Percentiles rank a stretch among this genome's conserved stretches.
These are phyloP conservation scores for human DNA, from an alignment of 2,113 vertebrate species.

Conservation along the genomic window DNA sequence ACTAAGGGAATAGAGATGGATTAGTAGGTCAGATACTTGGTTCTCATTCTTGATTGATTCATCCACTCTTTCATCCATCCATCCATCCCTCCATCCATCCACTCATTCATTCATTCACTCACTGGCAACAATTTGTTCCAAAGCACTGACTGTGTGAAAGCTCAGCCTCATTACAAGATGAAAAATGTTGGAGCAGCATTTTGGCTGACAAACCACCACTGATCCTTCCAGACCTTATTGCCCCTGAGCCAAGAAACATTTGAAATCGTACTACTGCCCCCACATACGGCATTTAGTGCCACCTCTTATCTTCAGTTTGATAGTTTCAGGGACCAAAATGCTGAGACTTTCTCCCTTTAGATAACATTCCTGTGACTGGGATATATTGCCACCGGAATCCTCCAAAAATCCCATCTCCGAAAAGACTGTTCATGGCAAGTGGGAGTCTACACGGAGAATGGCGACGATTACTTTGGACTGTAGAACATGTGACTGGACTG, in stretches of 20 bases:
- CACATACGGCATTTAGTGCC: neutral
- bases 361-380: neutral
- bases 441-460: neutral
- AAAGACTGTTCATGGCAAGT: neutral
- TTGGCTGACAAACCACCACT: neutral
- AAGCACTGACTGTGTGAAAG: neutral
- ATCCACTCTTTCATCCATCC: neutral
- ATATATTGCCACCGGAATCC: neutral
- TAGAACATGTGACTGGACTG: neutral
- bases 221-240: neutral
- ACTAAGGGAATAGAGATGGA: neutral
- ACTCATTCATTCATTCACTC: neutral
- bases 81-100: neutral
- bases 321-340: neutral
- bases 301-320: slow-evolving; percentile 9
- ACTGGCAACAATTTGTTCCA: neutral
- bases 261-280: neutral
- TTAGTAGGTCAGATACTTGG: neutral
- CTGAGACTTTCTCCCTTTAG: neutral
- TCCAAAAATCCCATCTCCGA: neutral
- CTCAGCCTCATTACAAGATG: neutral
- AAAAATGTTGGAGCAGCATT: neutral
- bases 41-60: neutral
- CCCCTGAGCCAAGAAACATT: neutral
- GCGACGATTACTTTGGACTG: neutral